Evolutionary conservation across 92 coral and sea anemone species (phyloP), one percentile per base, ranked within the genome.

Genomic region (Phenganax marumi): DNA sequence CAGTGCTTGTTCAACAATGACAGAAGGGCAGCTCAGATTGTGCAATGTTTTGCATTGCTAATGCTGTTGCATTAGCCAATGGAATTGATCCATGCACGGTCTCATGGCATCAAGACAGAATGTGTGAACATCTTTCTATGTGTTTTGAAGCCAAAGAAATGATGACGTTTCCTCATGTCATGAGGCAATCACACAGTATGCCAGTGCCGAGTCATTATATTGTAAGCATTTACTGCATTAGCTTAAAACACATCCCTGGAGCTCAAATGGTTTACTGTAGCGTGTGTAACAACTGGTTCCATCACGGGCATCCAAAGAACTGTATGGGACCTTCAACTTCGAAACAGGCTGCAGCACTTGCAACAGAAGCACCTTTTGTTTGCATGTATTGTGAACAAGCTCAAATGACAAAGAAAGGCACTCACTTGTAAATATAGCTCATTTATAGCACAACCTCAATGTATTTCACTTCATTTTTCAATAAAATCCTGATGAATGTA

Each of bases 131-230:
- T 68, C 74, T 68, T n/a, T 17, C 49, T 12, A 16, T 11, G 39
- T 69, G 75, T 25, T 69, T 69, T 8, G 75, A 69, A 18, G 47
- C 26, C 17, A 69, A 19, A 9, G 26, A 69, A 69, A 24, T 69
- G 75, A 43, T 2, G 23, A 69, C 23, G 75, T 69, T 69, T 33
- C 50, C 75, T 18, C 75, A 25, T 69, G 75, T 1, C 5, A 3
- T 10, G 43, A 33, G 43, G 4, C 50, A 24, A 21, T 19, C 17
- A 19, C 63, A 13, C 16, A 19, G 63, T 56, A 3, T 6, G 17
- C 17, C 17, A 14, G 17, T 13, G 63, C 17, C 1, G 63, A 56
- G 63, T 19, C 63, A 56, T 6, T 56, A 56, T 56, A 6, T 56
- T 0, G 21, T 56, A 56, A 56, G 63, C 63, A 56, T 56, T 13